A percentile compares a stretch with the other conserved stretches of the same genome.
phyloP scores from a whole-genome alignment of 2,113 vertebrate species.

The Candoia aspera region DNA sequence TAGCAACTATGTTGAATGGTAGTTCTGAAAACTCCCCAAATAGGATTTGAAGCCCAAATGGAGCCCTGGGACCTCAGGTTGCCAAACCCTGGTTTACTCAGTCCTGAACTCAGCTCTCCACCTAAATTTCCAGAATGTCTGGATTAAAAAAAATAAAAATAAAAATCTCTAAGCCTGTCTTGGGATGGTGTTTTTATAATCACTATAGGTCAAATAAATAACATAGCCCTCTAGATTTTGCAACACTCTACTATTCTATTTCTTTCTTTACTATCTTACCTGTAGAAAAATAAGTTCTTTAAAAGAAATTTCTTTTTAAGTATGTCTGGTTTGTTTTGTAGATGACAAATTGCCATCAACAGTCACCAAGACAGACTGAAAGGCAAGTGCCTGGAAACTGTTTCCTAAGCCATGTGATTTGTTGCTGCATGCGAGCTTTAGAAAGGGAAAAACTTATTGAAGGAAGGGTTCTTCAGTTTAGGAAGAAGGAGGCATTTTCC shows the following conservation, averaged over 20 bases:
- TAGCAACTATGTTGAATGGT: background rate
- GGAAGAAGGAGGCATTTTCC: constrained; percentile 50
- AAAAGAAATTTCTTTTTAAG: background rate
- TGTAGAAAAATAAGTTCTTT: constrained; percentile 11
- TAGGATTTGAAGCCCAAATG: background rate
- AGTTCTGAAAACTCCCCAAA: background rate
- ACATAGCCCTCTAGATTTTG: background rate
- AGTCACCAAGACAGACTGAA: fast-evolving
- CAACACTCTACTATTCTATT: background rate
- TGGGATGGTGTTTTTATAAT: constrained; percentile 42
- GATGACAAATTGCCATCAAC: background rate
- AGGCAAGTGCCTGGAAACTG: constrained; percentile 20
- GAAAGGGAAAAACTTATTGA: constrained; percentile 41
- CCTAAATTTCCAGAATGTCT: constrained; percentile 10
- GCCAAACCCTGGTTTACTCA: background rate
- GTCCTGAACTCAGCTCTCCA: constrained; percentile 46
- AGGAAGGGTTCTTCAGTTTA: constrained; percentile 50
- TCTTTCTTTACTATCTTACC: constrained; percentile 1
- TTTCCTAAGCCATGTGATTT: constrained; percentile 34
- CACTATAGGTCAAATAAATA: constrained; percentile 48
- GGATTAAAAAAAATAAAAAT: constrained; percentile 43
- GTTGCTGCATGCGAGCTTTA: constrained; percentile 39
- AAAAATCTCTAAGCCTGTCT: constrained; percentile 32
- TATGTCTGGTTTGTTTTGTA: constrained; percentile 28
- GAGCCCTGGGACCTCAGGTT: background rate